A percentile compares a stretch with the other conserved stretches of the same genome.
These are phyloP conservation scores for Neodiprion pinetum DNA, from an alignment of 1,140 invertebrate species.

Conservation along the genomic window DNA sequence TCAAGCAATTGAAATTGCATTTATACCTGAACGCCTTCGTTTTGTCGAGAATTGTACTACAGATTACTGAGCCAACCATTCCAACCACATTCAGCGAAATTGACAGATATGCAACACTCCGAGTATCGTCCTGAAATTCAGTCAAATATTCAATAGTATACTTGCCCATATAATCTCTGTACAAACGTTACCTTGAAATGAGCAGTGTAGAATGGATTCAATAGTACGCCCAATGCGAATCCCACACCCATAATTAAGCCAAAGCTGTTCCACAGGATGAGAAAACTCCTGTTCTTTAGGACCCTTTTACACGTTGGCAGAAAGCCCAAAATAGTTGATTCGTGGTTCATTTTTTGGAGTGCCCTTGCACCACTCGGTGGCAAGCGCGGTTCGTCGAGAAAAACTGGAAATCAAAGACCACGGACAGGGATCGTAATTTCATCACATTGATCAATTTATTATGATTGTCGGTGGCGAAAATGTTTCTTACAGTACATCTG, in stretches of 20 bases:
- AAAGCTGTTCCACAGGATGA: conserved; percentile 67
- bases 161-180: no score
- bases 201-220: conserved; percentile 66
- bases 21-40: no score
- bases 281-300: conserved; percentile 63
- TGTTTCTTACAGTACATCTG: neutral
- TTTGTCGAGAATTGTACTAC: no score
- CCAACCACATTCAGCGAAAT: no score
- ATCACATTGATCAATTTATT: no score
- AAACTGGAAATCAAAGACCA: conserved; percentile 56
- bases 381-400: conserved; percentile 62
- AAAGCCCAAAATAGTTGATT: conserved; percentile 25
- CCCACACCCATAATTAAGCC: conserved; percentile 74
- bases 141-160: no score
- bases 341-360: conserved; percentile 28
- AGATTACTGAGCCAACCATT: no score
- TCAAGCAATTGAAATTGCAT: no score
- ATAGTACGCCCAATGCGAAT: conserved; percentile 73
- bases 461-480: neutral
- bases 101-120: no score
- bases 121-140: no score
- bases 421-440: no score
- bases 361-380: conserved; percentile 61
- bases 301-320: conserved; percentile 47
- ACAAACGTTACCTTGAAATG: conserved; percentile 64